Evolutionary conservation across 2,888 invertebrate genomes (phyloP).

Genomic region (Danaus chrysippus): DNA sequence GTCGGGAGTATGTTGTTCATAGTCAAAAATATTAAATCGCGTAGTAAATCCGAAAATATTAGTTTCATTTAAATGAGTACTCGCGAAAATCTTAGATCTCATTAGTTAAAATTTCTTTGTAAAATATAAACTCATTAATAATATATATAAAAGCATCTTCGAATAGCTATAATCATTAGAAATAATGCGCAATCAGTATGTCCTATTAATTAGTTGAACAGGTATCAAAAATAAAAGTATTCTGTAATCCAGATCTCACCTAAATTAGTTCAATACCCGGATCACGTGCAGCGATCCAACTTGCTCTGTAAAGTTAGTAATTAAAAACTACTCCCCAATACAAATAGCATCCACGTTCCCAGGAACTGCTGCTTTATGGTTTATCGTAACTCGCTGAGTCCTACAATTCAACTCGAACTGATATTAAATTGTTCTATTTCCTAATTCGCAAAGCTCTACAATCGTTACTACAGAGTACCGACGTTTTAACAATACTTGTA

Average conservation of each 20-base stretch:
- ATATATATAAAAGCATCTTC: no score
- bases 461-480: background rate
- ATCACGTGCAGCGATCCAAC: conserved; percentile 21
- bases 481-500: background rate
- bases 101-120: no score
- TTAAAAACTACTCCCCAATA: conserved; percentile 28
- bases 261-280: conserved; percentile 13
- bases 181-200: no score
- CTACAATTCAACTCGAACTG: conserved; percentile 1
- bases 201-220: background rate
- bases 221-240: background rate
- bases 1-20: no score
- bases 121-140: no score
- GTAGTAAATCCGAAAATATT: no score
- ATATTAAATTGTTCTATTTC: conserved; percentile 21
- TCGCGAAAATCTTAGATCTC: no score
- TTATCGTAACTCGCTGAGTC: conserved; percentile 11
- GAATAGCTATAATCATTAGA: no score
- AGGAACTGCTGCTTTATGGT: conserved; percentile 8
- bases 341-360: conserved; percentile 13
- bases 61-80: no score
- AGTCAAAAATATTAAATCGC: no score
- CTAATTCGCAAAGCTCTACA: conserved; percentile 9
- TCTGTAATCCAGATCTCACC: conserved; percentile 2
- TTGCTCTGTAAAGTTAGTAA: conserved; percentile 30